Percentiles rank a stretch among this genome's conserved stretches.
phyloP scores from a whole-genome alignment of 2,888 invertebrate species.

The Notodonta dromedarius region DNA sequence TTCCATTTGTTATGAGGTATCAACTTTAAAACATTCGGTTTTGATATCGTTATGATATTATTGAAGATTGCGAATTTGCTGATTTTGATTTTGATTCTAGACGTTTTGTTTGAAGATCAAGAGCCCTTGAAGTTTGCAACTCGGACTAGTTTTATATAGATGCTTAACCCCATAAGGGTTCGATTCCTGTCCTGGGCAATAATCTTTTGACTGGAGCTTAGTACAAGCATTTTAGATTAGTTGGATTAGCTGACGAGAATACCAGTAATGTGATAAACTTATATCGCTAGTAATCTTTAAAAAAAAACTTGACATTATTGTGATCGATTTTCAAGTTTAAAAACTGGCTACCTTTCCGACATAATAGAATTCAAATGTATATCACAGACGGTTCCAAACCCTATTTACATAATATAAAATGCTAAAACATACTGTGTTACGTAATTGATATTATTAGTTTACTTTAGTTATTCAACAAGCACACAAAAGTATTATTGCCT shows the following conservation, averaged over 20 bases:
- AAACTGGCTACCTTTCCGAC: background rate
- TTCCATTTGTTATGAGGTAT: too few species aligned
- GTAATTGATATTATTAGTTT: background rate
- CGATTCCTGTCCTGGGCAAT: too few species aligned
- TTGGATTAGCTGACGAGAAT: too few species aligned
- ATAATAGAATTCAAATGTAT: background rate
- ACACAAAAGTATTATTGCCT: background rate
- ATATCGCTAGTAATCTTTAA: too few species aligned
- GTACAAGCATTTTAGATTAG: too few species aligned
- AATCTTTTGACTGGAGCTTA: too few species aligned
- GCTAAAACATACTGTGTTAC: background rate
- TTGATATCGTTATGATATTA: too few species aligned
- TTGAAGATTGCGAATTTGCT: too few species aligned
- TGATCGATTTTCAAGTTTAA: background rate
- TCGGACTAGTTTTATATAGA: background rate
- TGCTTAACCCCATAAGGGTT: background rate
- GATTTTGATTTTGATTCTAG: too few species aligned
- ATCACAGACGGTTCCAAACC: background rate
- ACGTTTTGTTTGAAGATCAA: background rate
- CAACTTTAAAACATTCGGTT: too few species aligned
- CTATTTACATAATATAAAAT: background rate
- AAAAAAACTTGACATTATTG: too few species aligned
- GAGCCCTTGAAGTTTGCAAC: background rate
- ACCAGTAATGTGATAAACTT: too few species aligned
- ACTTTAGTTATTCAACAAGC: background rate